A percentile compares a stretch with the other conserved stretches of the same genome.
phyloP scores from a whole-genome alignment of 2,888 invertebrate genomes.

The Diaprepes abbreviatus region DNA sequence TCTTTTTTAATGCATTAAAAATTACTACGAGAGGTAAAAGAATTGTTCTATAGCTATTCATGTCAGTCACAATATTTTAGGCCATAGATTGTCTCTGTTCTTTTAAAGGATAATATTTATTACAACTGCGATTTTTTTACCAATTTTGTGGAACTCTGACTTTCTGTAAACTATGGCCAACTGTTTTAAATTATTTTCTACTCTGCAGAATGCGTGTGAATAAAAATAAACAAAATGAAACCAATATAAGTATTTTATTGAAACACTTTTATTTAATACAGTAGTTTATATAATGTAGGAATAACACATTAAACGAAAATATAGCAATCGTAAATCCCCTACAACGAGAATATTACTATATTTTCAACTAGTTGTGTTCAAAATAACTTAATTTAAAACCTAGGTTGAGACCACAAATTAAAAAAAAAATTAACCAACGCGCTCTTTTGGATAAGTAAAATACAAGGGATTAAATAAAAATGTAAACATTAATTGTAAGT shows the following conservation, averaged over 20 bases:
- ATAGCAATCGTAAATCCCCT: conserved; percentile 60
- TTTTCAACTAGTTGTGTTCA: conserved; percentile 51
- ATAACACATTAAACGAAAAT: conserved; percentile 64
- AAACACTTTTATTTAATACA: conserved; percentile 66
- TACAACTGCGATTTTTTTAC: too few species aligned
- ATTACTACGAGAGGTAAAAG: too few species aligned
- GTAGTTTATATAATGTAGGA: conserved; percentile 62
- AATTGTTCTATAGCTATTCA: too few species aligned
- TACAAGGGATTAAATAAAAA: conserved; percentile 13
- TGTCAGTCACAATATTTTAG: too few species aligned
- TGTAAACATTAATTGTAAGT: too few species aligned
- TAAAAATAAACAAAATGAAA: conserved; percentile 48
- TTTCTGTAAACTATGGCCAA: too few species aligned
- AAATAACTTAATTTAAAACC: conserved; percentile 63
- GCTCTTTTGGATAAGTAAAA: conserved; percentile 17
- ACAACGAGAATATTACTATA: conserved; percentile 61
- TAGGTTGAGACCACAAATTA: conserved; percentile 54
- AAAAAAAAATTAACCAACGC: conserved; percentile 40
- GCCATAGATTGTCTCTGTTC: too few species aligned
- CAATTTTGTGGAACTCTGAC: too few species aligned
- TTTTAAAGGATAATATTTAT: too few species aligned
- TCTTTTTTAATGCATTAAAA: too few species aligned
- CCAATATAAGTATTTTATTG: conserved; percentile 64
- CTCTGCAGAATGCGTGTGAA: background rate
- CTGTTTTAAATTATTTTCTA: too few species aligned